Evolutionary conservation across 2,113 vertebrate genomes (phyloP), one percentile per base, ranked within the genome.

Genomic region (Hymenochirus boettgeri): DNA sequence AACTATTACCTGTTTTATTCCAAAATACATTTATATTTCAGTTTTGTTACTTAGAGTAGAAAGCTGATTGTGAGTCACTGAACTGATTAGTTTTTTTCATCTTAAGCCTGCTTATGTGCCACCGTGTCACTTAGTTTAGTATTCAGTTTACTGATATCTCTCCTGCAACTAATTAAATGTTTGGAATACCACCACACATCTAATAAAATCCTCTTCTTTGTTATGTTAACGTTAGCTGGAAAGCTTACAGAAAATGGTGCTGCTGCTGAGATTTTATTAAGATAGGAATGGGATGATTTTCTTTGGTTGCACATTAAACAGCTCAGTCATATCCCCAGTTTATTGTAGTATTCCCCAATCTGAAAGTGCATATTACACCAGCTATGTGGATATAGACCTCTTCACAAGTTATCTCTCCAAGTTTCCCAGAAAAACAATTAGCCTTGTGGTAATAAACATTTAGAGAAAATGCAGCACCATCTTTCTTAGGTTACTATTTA

Each of bases 131-230:
- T 59, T 53, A 60, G 60, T 69, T 42, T 60, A 60, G 56, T 53
- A 69, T 69, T 60, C 56, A 37, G 48, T 27, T 64, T 69, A 54
- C 56, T 69, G 65, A 42, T 69, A 69, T 51, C 57, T 23, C 57
- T 35, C 57, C 56, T 69, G 59, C 65, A 69, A 60, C 59, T 69
- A 69, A 69, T 69, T 60, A 69, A 60, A 69, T 69, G 65, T 69
- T 53, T 60, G 47, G 47, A 60, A 45, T 60, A 60, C 56, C 18
- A 17, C 56, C 42, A 51, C 51, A 59, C 52, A 58, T 57, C 54
- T 53, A 69, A 69, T 69, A 69, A 69, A 60, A 33, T 64, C 63
- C 46, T 52, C 24, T 22, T 21, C 65, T 69, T 59, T 69, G 65
- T 60, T 53, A 59, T 69, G 57, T 54, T 69, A 69, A 69, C 48